A percentile compares a stretch with the other conserved stretches of the same genome.
These are phyloP conservation scores for Monopterus albus DNA, from an alignment of 2,113 vertebrate genomes.

Conservation along the genomic window DNA sequence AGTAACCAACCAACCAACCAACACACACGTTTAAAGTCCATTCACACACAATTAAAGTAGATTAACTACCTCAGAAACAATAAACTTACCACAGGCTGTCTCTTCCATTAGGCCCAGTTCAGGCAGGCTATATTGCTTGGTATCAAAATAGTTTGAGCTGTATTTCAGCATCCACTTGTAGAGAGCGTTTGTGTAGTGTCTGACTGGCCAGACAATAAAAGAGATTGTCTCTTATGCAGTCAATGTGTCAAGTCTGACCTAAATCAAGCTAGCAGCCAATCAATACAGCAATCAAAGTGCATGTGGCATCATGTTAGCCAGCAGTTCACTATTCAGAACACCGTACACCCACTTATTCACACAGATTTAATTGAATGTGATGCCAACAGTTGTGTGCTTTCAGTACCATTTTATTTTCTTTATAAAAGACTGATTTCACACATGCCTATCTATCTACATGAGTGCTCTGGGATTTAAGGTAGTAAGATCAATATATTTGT, in stretches of 20 bases:
- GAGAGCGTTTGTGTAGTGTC: constrained; percentile 4
- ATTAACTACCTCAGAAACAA: background rate
- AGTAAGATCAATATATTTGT: no score
- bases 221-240: constrained; percentile 20
- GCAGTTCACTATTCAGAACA: constrained; percentile 14
- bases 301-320: background rate
- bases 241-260: constrained; percentile 66
- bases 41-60: background rate
- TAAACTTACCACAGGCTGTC: constrained; percentile 43
- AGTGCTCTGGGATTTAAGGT: background rate
- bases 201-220: constrained; percentile 8
- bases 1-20: background rate
- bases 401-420: background rate
- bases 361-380: background rate
- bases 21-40: no score
- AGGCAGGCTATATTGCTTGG: background rate
- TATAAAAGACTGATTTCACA: background rate
- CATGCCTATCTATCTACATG: background rate
- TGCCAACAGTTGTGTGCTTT: constrained; percentile 1
- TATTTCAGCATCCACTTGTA: constrained; percentile 37
- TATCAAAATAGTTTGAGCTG: constrained; percentile 4
- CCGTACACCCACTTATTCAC: background rate
- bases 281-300: constrained; percentile 57
- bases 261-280: constrained; percentile 53
- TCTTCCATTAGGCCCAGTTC: constrained; percentile 15